phyloP scores from a whole-genome alignment of 2,888 invertebrate genomes.

The Melolontha melolontha region DNA sequence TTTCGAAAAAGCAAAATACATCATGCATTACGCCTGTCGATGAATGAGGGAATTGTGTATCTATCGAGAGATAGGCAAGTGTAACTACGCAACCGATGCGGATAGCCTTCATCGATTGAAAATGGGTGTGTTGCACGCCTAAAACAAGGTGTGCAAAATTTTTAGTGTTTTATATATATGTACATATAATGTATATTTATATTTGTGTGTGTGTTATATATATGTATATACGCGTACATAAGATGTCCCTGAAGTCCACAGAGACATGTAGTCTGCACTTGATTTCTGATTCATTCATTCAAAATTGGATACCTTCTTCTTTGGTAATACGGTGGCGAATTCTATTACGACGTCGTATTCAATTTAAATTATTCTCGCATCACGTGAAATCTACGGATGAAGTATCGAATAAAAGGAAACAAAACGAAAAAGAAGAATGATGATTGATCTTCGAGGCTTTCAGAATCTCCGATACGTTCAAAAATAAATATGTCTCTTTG shows the following conservation, averaged over 20 bases:
- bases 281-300: slow-evolving; percentile 51
- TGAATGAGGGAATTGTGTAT: too few species aligned
- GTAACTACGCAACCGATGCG: slow-evolving; percentile 51
- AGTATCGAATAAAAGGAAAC: slow-evolving; percentile 4
- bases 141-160: slow-evolving; percentile 57
- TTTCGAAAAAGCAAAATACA: too few species aligned
- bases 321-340: slow-evolving; percentile 21
- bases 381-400: slow-evolving; percentile 7
- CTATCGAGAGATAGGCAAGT: slow-evolving; percentile 49
- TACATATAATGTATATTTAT: background rate
- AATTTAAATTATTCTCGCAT: slow-evolving; percentile 28
- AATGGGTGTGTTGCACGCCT: slow-evolving; percentile 59
- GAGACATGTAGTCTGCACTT: slow-evolving; percentile 52
- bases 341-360: slow-evolving; percentile 19
- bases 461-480: too few species aligned
- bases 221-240: background rate
- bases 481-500: too few species aligned
- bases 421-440: slow-evolving; percentile 6
- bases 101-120: slow-evolving; percentile 54
- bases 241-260: slow-evolving; percentile 50
- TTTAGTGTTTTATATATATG: slow-evolving; percentile 16
- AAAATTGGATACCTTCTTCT: slow-evolving; percentile 44
- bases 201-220: too few species aligned
- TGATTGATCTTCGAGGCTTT: too few species aligned
- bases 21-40: too few species aligned